A percentile compares a stretch with the other conserved stretches of the same genome.
Conservation (phyloP, 2,797 vertebrate species). For the Schizopygopsis malacanthus region DNA sequence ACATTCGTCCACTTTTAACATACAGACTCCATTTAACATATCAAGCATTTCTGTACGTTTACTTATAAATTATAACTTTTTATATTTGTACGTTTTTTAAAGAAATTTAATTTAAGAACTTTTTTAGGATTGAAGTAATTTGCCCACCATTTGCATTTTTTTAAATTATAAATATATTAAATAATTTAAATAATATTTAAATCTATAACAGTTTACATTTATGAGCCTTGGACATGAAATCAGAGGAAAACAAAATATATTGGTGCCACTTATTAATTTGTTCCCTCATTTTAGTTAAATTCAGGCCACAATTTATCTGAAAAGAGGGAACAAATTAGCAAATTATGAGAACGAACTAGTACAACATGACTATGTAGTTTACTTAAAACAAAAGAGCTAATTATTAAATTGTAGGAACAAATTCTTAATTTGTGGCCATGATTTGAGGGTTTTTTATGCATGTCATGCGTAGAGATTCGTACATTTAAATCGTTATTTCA, state of each 20-base stretch:
- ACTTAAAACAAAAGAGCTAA: neutral
- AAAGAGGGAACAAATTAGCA: neutral
- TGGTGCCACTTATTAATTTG: neutral
- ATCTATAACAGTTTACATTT: neutral
- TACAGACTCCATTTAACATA: neutral
- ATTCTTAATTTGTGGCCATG: neutral
- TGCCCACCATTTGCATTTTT: neutral
- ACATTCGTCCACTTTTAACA: neutral
- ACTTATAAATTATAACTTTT: neutral
- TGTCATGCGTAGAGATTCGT: neutral
- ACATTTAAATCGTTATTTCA: neutral
- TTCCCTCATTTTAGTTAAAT: neutral
- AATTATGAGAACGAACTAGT: too few species aligned
- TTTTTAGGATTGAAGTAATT: neutral
- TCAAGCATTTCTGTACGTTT: neutral
- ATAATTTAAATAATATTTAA: neutral
- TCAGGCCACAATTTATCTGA: neutral
- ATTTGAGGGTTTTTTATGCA: neutral
- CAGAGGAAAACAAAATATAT: neutral
- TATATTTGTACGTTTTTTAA: too few species aligned
- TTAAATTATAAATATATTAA: neutral
- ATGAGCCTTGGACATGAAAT: too few species aligned
- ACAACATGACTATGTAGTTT: too few species aligned
- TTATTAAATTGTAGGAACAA: neutral
- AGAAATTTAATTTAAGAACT: neutral